Base-by-base conservation (phyloP, 2,113 vertebrate genomes). In the Neopipo cinnamomea region DNA sequence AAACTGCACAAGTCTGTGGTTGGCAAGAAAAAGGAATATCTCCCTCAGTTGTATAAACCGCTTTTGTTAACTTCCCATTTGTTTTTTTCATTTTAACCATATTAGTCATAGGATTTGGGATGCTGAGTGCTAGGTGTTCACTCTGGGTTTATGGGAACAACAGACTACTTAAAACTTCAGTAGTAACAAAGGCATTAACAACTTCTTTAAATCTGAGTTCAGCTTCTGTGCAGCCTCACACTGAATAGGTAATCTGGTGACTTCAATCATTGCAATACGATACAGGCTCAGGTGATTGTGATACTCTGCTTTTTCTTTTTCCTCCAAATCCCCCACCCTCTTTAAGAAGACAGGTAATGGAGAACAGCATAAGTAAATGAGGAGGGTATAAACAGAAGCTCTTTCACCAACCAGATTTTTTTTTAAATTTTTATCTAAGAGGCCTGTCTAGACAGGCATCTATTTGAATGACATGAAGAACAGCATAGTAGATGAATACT, bases 381-480 rank as follows among this genome's bases (percentile, higher is more conserved):
- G 52, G 27, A 75, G 47, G 6, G 6, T 77, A 16, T 61, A 25
- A 22, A 41, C n/a, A 83, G 42, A 63, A 91, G 12, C 44, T 71
- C 42, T 84, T 85, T 24, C 13, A 79, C 44, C 41, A 70, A 93
- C 14, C 20, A 41, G 62, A 24, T 65, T 62, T 13, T 35, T 47
- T 41, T 55, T 35, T 11, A 50, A 66, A 6, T 53, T 85, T 72
- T 88, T 75, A 65, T 93, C 74, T 70, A 28, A 94, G 68, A 81
- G 73, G 78, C 62, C 61, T 87, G 82, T 93, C 91, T 96, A 97
- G 95, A 87, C 91, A 97, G 62, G 82, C 61, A 76, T 93, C 85
- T 97, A 66, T 95, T 95, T 93, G 81, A 96, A 94, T 94, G 91
- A 72, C 81, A 94, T 90, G 93, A 91, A 94, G 94, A 95, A 79